A percentile compares a stretch with the other conserved stretches of the same genome.
Conservation (phyloP, 2,113 vertebrate genomes). For the Oenanthe melanoleuca region DNA sequence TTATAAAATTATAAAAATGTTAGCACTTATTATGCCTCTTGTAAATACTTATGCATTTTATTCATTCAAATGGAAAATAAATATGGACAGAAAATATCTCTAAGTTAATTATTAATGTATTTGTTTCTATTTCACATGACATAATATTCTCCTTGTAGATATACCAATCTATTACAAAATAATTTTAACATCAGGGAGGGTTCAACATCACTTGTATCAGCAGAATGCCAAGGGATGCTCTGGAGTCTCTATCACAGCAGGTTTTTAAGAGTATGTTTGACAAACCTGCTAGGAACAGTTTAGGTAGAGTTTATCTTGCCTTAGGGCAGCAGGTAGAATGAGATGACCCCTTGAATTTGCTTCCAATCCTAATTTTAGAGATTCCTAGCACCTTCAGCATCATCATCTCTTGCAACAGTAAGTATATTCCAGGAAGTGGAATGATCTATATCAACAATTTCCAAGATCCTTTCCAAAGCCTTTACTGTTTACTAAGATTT, state of each 20-base stretch:
- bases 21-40: not conserved
- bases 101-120: not conserved
- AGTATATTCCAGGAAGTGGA: not conserved
- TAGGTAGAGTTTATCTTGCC: not conserved
- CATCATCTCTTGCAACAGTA: not conserved
- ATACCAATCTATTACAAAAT: not conserved
- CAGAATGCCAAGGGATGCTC: not conserved
- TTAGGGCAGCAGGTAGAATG: not conserved
- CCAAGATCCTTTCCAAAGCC: not conserved
- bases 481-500: not conserved
- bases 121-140: not conserved
- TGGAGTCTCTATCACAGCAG: not conserved
- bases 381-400: not conserved
- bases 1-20: not conserved
- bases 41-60: not conserved
- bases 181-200: not conserved
- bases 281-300: not conserved
- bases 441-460: not conserved
- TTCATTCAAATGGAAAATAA: not conserved
- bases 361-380: not conserved
- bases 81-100: not conserved
- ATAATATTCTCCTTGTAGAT: not conserved
- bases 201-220: not conserved
- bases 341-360: not conserved
- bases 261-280: not conserved